Evolutionary conservation across 2,888 invertebrate genomes (phyloP), one percentile per base, ranked within the genome.

Genomic region (Drosophila nr. fundita): DNA sequence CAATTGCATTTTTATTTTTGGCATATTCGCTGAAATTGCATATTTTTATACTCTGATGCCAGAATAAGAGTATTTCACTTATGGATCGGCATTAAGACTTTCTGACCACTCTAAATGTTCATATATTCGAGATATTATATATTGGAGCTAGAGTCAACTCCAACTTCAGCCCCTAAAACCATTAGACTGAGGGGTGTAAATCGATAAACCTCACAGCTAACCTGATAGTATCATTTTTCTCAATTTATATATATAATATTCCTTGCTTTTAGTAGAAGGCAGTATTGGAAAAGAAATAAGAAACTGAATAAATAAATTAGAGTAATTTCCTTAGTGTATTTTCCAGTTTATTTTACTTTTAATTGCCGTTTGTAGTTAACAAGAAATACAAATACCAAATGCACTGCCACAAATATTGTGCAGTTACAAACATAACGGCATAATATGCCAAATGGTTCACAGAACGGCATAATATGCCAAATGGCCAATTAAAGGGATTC

Each of bases 401-500:
- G 38, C 11, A 42, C 55, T 38, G 30, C 18, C 30, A 61, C 36
- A 70, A 34, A 68, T 24, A 34, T 18, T 50, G 32, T 40, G 15
- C 15, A 48, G 21, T 58, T 63, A 59, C 48, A 55, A 66, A 48
- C 48, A 64, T 68, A 75, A 65, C 59, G 53, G 73, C 69, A 80
- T 80, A 74, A 85, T 78, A 78, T 80, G 7, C 48, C 65, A 66
- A 69, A 79, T 68, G 76, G 34, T 50, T 58, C 42, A 42, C 42
- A 66, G 68, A 75, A 65, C 57, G 53, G 73, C 69, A 78, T 78
- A 74, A 85, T 78, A 78, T 82, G 7, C 32, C 79, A 68, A 79
- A 73, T 74, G 66, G 69, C 57, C 40, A 40, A 54, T 68, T 66
- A 53, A 36, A 58, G 30, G 34, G n/a, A 7, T 8, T 55, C 38